A percentile compares a stretch with the other conserved stretches of the same genome.
Evolutionary conservation across 2,888 invertebrate genomes (phyloP).

Genomic region (Aleiodes alternator): DNA sequence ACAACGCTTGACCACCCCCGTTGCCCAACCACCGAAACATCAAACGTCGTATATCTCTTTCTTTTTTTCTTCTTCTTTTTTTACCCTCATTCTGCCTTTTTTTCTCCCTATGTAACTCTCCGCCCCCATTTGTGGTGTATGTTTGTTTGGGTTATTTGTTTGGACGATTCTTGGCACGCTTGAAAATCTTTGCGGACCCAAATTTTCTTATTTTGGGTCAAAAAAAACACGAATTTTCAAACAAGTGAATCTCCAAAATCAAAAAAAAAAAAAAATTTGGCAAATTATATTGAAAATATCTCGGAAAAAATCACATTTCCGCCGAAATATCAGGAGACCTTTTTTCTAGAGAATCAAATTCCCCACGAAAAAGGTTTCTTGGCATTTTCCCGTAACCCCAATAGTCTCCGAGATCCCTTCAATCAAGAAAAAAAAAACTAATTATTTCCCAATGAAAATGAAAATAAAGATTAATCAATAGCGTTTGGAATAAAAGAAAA

Average conservation of each 20-base stretch:
- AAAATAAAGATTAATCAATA: too few relatives aligned
- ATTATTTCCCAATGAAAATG: background rate
- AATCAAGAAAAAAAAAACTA: background rate
- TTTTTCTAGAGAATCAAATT: background rate
- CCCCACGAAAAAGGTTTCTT: background rate
- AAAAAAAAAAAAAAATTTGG: background rate
- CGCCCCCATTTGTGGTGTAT: conserved; percentile 50
- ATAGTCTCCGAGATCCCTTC: background rate
- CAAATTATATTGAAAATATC: background rate
- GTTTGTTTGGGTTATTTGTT: conserved; percentile 68
- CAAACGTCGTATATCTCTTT: conserved; percentile 38
- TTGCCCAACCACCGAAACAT: conserved; percentile 48
- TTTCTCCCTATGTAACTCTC: background rate
- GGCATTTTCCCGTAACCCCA: background rate
- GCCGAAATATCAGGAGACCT: background rate
- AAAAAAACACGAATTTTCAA: conserved; percentile 19
- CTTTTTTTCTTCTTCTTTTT: conserved; percentile 14
- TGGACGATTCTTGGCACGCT: conserved; percentile 58
- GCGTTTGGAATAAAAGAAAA: background rate
- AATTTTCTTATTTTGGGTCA: conserved; percentile 7
- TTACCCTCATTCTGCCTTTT: conserved; percentile 17
- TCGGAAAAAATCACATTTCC: background rate
- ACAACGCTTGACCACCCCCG: conserved; percentile 54
- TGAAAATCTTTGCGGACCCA: conserved; percentile 31
- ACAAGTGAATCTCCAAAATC: conserved; percentile 10